phyloP scores from a whole-genome alignment of 2,797 vertebrate genomes.

The Pseudopleuronectes americanus region DNA sequence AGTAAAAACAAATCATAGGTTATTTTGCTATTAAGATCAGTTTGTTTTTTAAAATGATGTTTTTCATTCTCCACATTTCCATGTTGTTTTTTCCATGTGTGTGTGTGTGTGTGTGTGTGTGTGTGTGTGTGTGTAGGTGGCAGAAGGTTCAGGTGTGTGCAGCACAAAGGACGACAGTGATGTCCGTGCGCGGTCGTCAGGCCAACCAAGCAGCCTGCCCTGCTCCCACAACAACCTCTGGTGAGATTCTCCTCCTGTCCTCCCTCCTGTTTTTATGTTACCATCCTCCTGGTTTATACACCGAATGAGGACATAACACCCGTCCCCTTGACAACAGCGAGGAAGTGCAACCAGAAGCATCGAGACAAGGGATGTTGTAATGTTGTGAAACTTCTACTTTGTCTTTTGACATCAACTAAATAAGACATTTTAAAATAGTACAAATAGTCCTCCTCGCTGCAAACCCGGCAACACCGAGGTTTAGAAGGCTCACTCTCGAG shows the following conservation, averaged over 20 bases:
- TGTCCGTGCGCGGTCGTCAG: constrained; percentile 15
- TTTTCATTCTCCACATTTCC: background rate
- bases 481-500: background rate
- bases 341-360: constrained; percentile 7
- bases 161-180: constrained; percentile 47
- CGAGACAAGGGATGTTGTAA: background rate
- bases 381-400: background rate
- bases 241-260: constrained; percentile 52
- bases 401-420: background rate
- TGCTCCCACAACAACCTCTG: constrained; percentile 69
- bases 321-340: constrained; percentile 1
- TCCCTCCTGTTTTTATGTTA: background rate
- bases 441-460: background rate
- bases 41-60: too few relatives aligned
- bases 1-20: too few relatives aligned
- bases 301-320: background rate
- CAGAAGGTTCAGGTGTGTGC: constrained; percentile 33
- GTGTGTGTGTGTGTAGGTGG: constrained; percentile 62
- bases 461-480: background rate
- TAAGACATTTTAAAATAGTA: background rate
- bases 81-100: background rate
- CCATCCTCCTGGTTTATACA: constrained; percentile 28
- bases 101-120: too few relatives aligned
- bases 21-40: too few relatives aligned
- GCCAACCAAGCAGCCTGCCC: constrained; percentile 51